Base-by-base conservation (phyloP, 2,797 vertebrate genomes). In the Alca torda region DNA sequence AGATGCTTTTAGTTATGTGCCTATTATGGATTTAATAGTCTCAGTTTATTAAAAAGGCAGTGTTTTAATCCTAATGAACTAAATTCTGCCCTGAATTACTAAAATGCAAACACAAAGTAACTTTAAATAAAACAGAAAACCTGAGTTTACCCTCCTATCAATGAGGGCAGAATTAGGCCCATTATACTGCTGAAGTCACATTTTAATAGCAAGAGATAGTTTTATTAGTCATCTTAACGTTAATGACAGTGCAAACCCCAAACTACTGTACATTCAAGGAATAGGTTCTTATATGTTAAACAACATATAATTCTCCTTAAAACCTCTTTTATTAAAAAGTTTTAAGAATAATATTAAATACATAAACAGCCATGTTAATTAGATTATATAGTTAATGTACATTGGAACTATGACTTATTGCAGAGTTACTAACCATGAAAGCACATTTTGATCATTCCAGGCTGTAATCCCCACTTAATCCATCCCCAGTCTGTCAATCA, bases 291-390 rank as follows among this genome's bases (percentile, higher is more conserved):
- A 64, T 46, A 95, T 91, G 95, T 97, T 96, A 97, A 96, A 94
- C 92, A 97, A 89, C 79, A 76, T 76, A 65, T 95, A 94, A 94
- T 93, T 96, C 93, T 94, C 54, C 91, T 96, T 96, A 97, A 97
- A 95, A 92, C 96, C 96, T 76, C 82, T 96, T 97, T 97, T 98
- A 97, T 96, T 97, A 95, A 97, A 97, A 97, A 96, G 93, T 95
- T 97, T 96, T 91, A 93, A 87, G 89, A 94, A 96, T 91, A 96
- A 97, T 95, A 96, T 97, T 97, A 96, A 96, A 89, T 95, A 97
- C 93, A 97, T 97, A 98, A 97, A 97, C 98, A 97, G 94, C 84
- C 86, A 91, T 96, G 95, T 96, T 98, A 98, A 98, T 98, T 98
- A 97, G 95, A 98, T 98, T 98, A 98, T 94, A 94, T 92, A 91